phyloP scores from a whole-genome alignment of 1,140 invertebrate genomes.

The Macrobrachium nipponense region DNA sequence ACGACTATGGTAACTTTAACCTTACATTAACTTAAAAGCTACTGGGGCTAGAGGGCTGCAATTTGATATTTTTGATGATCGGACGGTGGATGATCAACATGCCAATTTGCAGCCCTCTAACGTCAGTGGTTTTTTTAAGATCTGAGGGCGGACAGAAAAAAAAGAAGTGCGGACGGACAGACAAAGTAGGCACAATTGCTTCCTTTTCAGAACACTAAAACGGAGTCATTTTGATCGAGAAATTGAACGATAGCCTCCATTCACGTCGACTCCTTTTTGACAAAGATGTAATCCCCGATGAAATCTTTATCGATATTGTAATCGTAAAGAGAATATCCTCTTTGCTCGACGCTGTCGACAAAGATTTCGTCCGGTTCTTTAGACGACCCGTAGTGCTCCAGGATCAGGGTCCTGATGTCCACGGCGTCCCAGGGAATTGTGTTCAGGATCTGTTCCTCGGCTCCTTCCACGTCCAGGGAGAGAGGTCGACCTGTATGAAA shows the following conservation, averaged over 20 bases:
- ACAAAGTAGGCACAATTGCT: too few relatives aligned
- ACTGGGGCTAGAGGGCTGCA: too few relatives aligned
- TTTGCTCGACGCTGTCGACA: slow-evolving; percentile 23
- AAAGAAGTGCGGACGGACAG: too few relatives aligned
- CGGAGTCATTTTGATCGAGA: not conserved
- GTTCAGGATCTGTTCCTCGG: slow-evolving; percentile 34
- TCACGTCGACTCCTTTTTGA: slow-evolving; percentile 30
- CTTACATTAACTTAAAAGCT: too few relatives aligned
- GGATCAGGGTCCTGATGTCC: slow-evolving; percentile 23
- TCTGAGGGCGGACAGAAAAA: too few relatives aligned
- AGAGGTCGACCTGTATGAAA: slow-evolving; percentile 28
- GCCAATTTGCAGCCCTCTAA: too few relatives aligned
- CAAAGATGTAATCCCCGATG: slow-evolving; percentile 53
- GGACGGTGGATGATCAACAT: too few relatives aligned
- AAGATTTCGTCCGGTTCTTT: slow-evolving; percentile 30
- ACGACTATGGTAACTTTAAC: too few relatives aligned
- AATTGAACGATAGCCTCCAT: not conserved
- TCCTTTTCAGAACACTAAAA: too few relatives aligned
- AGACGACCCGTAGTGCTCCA: slow-evolving; percentile 39
- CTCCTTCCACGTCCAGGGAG: slow-evolving; percentile 49
- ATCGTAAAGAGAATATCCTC: slow-evolving; percentile 37
- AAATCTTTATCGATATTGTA: slow-evolving; percentile 49
- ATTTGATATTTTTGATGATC: too few relatives aligned
- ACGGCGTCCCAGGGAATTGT: slow-evolving; percentile 34
- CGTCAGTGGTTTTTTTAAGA: too few relatives aligned